Conservation (phyloP, 2,888 invertebrate genomes). For the Ophonus ardosiacus region DNA sequence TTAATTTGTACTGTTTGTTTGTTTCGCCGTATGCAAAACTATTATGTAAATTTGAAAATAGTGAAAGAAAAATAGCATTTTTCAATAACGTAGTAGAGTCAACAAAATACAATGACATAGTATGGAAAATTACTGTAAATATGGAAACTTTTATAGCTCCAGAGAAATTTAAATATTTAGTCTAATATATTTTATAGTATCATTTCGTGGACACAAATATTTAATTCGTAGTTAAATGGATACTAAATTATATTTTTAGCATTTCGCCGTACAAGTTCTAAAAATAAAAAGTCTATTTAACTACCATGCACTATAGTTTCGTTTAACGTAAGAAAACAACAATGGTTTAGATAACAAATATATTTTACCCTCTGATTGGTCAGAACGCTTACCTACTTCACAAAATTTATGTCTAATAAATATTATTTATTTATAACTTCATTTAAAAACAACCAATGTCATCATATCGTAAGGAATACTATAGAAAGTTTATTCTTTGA, state of each 20-base stretch:
- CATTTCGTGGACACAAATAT: background rate
- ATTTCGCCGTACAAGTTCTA: background rate
- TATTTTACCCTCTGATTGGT: too few relatives aligned
- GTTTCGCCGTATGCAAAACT: background rate
- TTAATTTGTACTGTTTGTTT: background rate
- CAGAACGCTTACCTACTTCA: too few relatives aligned
- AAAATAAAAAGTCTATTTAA: too few relatives aligned
- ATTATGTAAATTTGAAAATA: background rate
- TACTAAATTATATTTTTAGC: background rate
- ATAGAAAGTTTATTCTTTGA: too few relatives aligned
- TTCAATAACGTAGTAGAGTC: background rate
- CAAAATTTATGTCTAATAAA: too few relatives aligned
- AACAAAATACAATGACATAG: background rate
- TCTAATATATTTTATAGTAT: background rate
- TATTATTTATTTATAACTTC: too few relatives aligned
- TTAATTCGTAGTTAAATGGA: background rate
- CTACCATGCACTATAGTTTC: too few relatives aligned
- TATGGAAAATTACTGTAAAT: background rate
- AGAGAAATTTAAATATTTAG: background rate
- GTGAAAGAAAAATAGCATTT: background rate
- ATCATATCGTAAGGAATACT: too few relatives aligned
- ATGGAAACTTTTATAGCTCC: background rate
- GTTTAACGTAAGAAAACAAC: too few relatives aligned
- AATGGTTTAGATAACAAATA: too few relatives aligned
- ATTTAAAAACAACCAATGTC: too few relatives aligned